These are phyloP conservation scores for Netelia melanura DNA, from an alignment of 2,888 invertebrate genomes.

Conservation along the genomic window DNA sequence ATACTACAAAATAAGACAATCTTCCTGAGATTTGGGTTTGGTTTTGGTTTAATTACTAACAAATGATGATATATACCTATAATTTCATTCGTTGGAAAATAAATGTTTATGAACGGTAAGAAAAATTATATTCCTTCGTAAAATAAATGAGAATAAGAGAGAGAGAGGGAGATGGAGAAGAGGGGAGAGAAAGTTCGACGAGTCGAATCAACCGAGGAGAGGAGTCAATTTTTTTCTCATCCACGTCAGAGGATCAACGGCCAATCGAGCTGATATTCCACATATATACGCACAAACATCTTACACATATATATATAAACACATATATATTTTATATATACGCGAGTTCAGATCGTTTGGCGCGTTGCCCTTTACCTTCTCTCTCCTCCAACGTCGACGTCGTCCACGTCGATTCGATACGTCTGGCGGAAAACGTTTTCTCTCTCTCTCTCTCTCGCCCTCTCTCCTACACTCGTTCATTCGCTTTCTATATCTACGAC, in stretches of 20 bases:
- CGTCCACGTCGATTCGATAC: conserved; percentile 77
- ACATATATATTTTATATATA: background rate
- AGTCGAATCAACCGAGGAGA: conserved; percentile 43
- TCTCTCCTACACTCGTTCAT: conserved; percentile 48
- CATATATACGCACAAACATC: background rate
- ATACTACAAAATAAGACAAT: too few relatives aligned
- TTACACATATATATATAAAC: background rate
- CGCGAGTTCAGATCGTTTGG: conserved; percentile 57
- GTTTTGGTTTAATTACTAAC: too few relatives aligned
- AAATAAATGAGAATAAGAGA: background rate
- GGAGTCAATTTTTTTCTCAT: conserved; percentile 63
- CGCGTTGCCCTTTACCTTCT: conserved; percentile 72
- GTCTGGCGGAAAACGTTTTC: conserved; percentile 76
- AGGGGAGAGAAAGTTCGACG: conserved; percentile 5
- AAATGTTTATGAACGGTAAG: background rate
- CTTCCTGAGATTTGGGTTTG: too few relatives aligned
- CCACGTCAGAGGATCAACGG: conserved; percentile 61
- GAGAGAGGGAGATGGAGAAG: background rate
- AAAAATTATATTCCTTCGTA: background rate
- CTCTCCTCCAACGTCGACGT: conserved; percentile 69
- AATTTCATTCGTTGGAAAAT: too few relatives aligned
- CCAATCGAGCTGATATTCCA: conserved; percentile 40
- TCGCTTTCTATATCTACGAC: conserved; percentile 71
- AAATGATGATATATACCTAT: too few relatives aligned
- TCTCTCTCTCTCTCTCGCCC: conserved; percentile 52